Base-by-base conservation (phyloP, 2,888 invertebrate species). In the Scrobipalpa costella region DNA sequence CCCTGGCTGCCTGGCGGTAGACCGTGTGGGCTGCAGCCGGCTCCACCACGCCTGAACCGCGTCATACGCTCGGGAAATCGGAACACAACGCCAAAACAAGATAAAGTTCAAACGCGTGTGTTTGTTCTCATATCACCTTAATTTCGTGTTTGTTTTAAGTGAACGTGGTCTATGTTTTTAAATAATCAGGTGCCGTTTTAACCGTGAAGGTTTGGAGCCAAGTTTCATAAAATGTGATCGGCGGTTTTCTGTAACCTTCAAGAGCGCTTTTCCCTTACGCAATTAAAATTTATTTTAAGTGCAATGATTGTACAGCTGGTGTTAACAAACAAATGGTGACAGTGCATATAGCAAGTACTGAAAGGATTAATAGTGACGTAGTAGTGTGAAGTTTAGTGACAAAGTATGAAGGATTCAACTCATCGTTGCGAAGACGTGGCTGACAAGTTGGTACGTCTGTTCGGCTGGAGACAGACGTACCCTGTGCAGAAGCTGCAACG, bases 401-500 rank as follows among this genome's bases (percentile, higher is more conserved):
- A 52, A n/a, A 52, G 21, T 21, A 94, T 94, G 94, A 93, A 93
- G 79, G 94, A 94, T 71, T 88, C 93, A 59, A 90, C 93, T 71
- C 94, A 94, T 67, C 93, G 94, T 71, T 96, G 96, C 83, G 94
- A 94, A 74, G 95, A 95, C 77, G 93, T 96, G 74, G 95, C 95
- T 7, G 95, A 95, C 78, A 96, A 96, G 87, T 80, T 96, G 69
- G 95, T 94, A 73, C 94, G 95, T 68, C 89, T 96, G 68, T 96
- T 96, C 78, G 95, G 95, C 63, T 95, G 96, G 95, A 90, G 95
- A 71, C 96, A 96, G 81, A 96, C 95, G 8, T 96, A 96, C 78
- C 95, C 95, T 67, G 95, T 96, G 69, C 95, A 95, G 78, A 95
- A 95, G 80, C 89, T 95, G 71, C 96, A 96, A 77, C 93, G 94